phyloP scores from a whole-genome alignment of 2,797 vertebrate genomes.

The Hapalemur alaotrensis region DNA sequence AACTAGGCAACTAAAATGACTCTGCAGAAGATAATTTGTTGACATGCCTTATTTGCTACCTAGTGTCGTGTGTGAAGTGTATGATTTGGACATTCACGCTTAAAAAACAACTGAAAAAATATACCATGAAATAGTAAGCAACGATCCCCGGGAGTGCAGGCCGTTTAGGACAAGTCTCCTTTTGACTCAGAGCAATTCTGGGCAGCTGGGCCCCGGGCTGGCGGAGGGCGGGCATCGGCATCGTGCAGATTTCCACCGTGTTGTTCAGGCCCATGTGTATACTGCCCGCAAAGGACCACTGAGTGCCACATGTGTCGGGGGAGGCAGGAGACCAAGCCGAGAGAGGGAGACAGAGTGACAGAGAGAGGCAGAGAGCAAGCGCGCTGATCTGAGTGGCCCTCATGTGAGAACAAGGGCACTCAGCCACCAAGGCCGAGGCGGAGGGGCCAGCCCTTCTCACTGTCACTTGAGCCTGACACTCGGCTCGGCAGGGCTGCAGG shows the following conservation, averaged over 20 bases:
- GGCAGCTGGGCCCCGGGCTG: neutral
- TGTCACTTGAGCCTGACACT: neutral
- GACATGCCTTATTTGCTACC: neutral
- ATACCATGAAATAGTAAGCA: neutral
- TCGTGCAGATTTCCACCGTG: too few species aligned
- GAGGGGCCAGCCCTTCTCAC: neutral
- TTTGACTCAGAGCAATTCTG: too few species aligned
- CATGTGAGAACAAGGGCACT: accelerated
- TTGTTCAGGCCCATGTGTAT: too few species aligned
- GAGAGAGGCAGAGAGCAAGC: too few species aligned
- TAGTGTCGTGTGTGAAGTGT: neutral
- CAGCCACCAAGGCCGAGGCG: neutral
- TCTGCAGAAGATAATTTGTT: neutral
- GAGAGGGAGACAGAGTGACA: too few species aligned
- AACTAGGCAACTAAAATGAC: neutral
- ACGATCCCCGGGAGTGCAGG: too few species aligned
- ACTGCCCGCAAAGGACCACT: neutral
- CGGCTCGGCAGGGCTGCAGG: accelerated
- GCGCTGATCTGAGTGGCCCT: neutral
- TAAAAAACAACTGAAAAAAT: neutral
- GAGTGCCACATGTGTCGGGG: neutral
- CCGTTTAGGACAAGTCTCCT: too few species aligned
- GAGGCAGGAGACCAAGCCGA: too few species aligned
- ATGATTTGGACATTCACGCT: too few species aligned
- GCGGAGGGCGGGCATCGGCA: accelerated